Conservation (phyloP, 2,888 invertebrate genomes). For the Anthophora plumipes region DNA sequence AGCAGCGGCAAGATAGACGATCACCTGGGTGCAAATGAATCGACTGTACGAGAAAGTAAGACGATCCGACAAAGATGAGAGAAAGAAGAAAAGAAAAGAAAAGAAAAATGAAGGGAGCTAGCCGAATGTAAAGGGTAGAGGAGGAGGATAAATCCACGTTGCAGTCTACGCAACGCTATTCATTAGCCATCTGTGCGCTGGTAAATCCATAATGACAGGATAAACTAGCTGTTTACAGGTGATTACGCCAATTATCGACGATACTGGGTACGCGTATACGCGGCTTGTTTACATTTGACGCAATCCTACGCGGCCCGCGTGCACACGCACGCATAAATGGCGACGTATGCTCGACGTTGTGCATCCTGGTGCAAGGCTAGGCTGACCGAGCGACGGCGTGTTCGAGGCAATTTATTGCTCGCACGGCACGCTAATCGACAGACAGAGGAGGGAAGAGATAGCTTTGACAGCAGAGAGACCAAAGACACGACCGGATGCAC, state of each 20-base stretch:
- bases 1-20: slow-evolving; percentile 2
- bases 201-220: slow-evolving; percentile 70
- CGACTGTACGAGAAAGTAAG: neutral
- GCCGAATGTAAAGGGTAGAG: neutral
- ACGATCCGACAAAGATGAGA: neutral
- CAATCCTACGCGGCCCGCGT: slow-evolving; percentile 33
- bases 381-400: slow-evolving; percentile 12
- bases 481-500: slow-evolving; percentile 56
- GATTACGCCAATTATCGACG: slow-evolving; percentile 75
- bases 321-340: slow-evolving; percentile 37
- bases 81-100: neutral
- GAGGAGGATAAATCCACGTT: slow-evolving; percentile 25
- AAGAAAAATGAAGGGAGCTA: neutral
- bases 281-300: slow-evolving; percentile 56
- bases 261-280: slow-evolving; percentile 46
- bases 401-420: slow-evolving; percentile 53
- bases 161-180: slow-evolving; percentile 51
- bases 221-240: slow-evolving; percentile 69
- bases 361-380: slow-evolving; percentile 34
- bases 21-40: slow-evolving; percentile 40
- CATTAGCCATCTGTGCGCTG: slow-evolving; percentile 64
- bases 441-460: slow-evolving; percentile 46
- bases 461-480: slow-evolving; percentile 53
- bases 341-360: slow-evolving; percentile 26
- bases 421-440: slow-evolving; percentile 38